Evolutionary conservation across 64 coral and sea anemone genomes (phyloP).

Genomic region (Actinia equina): DNA sequence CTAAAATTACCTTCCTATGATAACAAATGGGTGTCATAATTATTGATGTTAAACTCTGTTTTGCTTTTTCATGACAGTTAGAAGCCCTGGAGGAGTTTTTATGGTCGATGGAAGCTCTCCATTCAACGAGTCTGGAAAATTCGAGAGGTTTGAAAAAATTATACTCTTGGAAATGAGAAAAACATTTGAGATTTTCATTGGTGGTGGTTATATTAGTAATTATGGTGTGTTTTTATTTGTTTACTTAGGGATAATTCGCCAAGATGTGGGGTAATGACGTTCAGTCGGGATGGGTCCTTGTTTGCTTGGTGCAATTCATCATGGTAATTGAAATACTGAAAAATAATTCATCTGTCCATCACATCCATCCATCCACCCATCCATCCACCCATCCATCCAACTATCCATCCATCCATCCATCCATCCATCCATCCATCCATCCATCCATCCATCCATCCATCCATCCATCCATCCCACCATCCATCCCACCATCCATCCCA

Average conservation of each 20-base stretch:
- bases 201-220: background rate
- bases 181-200: background rate
- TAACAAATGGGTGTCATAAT: background rate
- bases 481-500: too few species aligned
- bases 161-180: background rate
- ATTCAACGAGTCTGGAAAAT: background rate
- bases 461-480: too few species aligned
- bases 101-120: constrained; percentile 62
- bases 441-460: background rate
- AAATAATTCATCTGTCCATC: background rate
- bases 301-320: constrained; percentile 89
- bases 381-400: too few species aligned
- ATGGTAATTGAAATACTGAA: constrained; percentile 39
- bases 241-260: constrained; percentile 57
- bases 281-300: constrained; percentile 75
- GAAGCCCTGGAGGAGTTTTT: constrained; percentile 63
- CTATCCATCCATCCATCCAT: too few species aligned
- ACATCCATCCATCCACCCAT: too few species aligned
- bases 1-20: background rate
- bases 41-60: background rate
- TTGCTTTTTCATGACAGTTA: constrained; percentile 40
- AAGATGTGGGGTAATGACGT: constrained; percentile 76
- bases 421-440: background rate
- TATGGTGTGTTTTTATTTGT: background rate
- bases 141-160: background rate